Evolutionary conservation across 2,888 invertebrate genomes (phyloP).

Genomic region (Ferrisia virgata): DNA sequence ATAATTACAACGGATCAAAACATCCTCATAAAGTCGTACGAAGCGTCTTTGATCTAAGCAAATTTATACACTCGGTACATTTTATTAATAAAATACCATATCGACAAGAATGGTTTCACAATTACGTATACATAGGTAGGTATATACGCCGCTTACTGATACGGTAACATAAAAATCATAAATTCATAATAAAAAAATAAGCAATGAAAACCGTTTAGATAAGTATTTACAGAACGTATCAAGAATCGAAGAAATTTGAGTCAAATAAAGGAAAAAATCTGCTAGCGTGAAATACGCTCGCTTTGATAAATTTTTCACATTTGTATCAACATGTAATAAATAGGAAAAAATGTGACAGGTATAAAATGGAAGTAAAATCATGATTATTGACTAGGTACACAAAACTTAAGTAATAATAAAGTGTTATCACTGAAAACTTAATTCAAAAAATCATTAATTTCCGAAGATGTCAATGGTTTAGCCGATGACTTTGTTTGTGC

Average conservation of each 20-base stretch:
- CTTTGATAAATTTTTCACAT: neutral
- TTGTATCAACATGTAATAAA: neutral
- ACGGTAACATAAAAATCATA: slow-evolving; percentile 8
- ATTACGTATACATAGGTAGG: neutral
- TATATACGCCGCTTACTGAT: neutral
- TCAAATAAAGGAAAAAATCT: neutral
- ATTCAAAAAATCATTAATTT: slow-evolving; percentile 53
- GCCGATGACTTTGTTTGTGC: slow-evolving; percentile 45
- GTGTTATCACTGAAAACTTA: slow-evolving; percentile 57
- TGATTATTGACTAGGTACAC: slow-evolving; percentile 1
- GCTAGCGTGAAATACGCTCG: neutral
- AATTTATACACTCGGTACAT: neutral
- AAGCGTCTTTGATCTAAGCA: neutral
- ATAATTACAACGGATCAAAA: neutral
- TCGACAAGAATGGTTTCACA: neutral
- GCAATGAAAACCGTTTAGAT: neutral
- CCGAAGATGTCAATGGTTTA: slow-evolving; percentile 52
- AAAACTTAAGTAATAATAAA: slow-evolving; percentile 3
- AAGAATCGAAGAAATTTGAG: neutral
- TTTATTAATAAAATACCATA: neutral
- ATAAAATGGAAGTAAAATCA: slow-evolving; percentile 7
- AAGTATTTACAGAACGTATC: neutral
- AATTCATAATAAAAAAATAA: neutral
- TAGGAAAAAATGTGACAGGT: neutral
- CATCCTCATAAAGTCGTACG: neutral